Percentiles rank a stretch among this genome's conserved stretches.
These are phyloP conservation scores for Callaeas wilsoni DNA, from an alignment of 2,113 vertebrate species.

Conservation along the genomic window DNA sequence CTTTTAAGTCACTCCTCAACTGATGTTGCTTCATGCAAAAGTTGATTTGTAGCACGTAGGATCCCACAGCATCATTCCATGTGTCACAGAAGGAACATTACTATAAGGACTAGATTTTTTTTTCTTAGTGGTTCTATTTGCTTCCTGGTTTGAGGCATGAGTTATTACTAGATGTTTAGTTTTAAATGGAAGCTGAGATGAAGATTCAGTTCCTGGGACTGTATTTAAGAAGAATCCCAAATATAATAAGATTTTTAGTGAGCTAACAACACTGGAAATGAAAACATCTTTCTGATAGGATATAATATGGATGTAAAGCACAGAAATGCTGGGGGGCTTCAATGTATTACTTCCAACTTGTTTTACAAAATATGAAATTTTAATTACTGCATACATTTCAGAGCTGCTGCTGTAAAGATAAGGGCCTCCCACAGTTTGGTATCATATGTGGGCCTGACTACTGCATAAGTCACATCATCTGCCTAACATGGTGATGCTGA, in stretches of 20 bases:
- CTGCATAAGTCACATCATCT: background rate
- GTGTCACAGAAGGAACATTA: background rate
- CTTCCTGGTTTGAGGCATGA: background rate
- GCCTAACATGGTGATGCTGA: background rate
- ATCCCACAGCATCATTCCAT: background rate
- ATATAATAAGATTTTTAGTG: background rate
- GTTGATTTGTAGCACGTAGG: background rate
- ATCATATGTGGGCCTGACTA: accelerated
- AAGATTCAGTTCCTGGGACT: background rate
- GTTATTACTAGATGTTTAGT: background rate
- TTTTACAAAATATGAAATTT: background rate
- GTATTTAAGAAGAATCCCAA: background rate
- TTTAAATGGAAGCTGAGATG: background rate
- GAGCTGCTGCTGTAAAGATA: background rate
- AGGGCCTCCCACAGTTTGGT: background rate
- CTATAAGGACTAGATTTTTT: background rate
- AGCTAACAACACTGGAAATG: background rate
- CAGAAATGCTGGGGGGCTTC: background rate
- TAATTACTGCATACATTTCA: background rate
- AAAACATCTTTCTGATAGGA: background rate
- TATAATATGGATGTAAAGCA: background rate
- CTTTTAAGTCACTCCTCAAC: background rate
- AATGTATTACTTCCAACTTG: background rate
- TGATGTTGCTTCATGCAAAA: background rate
- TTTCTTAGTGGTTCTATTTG: background rate